A percentile compares a stretch with the other conserved stretches of the same genome.
phyloP scores from a whole-genome alignment of 2,113 vertebrate genomes.

The Dasypus novemcinctus region DNA sequence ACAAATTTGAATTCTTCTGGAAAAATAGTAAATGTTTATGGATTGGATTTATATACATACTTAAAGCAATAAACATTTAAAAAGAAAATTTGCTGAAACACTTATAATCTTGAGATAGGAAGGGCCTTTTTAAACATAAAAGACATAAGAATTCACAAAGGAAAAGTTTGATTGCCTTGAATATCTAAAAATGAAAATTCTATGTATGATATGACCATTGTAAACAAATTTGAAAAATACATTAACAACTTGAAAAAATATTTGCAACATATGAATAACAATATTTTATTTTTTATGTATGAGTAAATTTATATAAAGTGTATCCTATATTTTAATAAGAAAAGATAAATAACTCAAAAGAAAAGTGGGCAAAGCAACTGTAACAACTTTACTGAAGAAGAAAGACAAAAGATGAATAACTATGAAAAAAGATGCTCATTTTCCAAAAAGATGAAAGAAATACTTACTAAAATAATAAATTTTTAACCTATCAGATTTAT shows the following conservation, averaged over 20 bases:
- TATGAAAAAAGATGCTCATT: not conserved
- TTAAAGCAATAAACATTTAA: conserved; percentile 6
- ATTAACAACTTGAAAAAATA: not conserved
- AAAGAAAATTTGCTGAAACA: not conserved
- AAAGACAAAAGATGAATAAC: not conserved
- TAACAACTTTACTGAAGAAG: not conserved
- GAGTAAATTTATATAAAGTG: no score
- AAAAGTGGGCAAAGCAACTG: not conserved
- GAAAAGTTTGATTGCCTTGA: not conserved
- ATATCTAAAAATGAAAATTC: not conserved
- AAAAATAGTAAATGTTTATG: not conserved
- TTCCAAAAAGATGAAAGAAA: not conserved
- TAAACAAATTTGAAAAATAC: not conserved
- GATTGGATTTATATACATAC: not conserved
- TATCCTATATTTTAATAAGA: not conserved
- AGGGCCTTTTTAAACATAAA: not conserved
- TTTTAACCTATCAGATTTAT: not conserved
- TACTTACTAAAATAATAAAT: not conserved
- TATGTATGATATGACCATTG: not conserved
- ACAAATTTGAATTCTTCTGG: not conserved
- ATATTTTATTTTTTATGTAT: not conserved
- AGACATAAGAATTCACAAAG: not conserved
- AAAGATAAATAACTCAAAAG: not conserved
- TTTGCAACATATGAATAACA: not conserved
- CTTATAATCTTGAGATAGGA: not conserved